Percentiles rank a stretch among this genome's conserved stretches.
These are phyloP conservation scores for Paedocypris sp. DNA, from an alignment of 2,113 vertebrate species.

Conservation along the genomic window DNA sequence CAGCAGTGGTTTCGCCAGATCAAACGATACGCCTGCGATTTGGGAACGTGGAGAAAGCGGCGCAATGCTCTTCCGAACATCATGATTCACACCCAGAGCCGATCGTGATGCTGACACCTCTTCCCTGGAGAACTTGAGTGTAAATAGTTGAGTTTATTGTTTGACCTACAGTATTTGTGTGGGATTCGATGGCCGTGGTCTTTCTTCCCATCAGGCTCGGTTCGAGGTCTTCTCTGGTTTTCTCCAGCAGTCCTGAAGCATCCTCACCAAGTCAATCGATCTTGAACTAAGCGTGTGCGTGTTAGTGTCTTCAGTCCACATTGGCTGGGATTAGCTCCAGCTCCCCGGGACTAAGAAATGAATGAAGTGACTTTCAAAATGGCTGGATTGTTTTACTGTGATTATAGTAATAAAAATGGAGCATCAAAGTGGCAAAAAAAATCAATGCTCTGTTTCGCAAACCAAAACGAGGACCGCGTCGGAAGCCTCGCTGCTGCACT, in stretches of 20 bases:
- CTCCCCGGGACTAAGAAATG: too few relatives aligned
- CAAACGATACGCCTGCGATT: slow-evolving; percentile 65
- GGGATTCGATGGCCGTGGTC: too few relatives aligned
- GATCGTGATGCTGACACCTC: slow-evolving; percentile 61
- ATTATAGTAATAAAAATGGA: slow-evolving; percentile 8
- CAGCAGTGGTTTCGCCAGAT: slow-evolving; percentile 85
- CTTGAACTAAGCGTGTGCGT: too few relatives aligned
- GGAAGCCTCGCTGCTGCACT: slow-evolving; percentile 29
- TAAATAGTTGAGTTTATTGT: slow-evolving; percentile 38
- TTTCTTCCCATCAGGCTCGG: too few relatives aligned
- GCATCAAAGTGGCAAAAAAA: slow-evolving; percentile 19
- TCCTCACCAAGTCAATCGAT: too few relatives aligned
- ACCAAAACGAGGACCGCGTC: slow-evolving; percentile 51
- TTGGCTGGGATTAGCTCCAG: too few relatives aligned
- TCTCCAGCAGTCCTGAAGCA: background rate
- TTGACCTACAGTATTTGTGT: slow-evolving; percentile 33
- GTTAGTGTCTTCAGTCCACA: too few relatives aligned
- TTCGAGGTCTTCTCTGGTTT: too few relatives aligned
- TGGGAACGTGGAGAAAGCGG: slow-evolving; percentile 80
- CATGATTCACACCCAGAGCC: slow-evolving; percentile 81
- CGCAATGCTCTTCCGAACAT: slow-evolving; percentile 85
- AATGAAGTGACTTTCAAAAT: too few relatives aligned
- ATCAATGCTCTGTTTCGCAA: slow-evolving; percentile 34
- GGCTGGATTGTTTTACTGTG: slow-evolving; percentile 11
- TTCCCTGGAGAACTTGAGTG: slow-evolving; percentile 23